Percentiles rank a stretch among this genome's conserved stretches.
Evolutionary conservation across 92 coral and sea anemone genomes (phyloP).

Genomic region (Actinostola sp.): DNA sequence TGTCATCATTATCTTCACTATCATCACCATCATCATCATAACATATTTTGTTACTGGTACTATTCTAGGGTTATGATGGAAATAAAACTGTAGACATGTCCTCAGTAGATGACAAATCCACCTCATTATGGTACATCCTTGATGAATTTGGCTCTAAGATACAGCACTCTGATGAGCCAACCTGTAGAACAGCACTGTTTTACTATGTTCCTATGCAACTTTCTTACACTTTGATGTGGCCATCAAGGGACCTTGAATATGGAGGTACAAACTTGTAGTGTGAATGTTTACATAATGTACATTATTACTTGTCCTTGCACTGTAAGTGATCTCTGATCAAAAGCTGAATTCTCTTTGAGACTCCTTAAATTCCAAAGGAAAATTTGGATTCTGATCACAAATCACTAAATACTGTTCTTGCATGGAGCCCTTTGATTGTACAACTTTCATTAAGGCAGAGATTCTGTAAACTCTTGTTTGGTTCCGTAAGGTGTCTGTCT

Average conservation of each 20-base stretch:
- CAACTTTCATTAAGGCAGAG: too few species aligned
- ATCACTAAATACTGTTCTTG: too few species aligned
- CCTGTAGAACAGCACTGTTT: slow-evolving; percentile 49
- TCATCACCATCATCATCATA: not conserved
- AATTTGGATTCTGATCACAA: too few species aligned
- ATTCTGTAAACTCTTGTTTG: too few species aligned
- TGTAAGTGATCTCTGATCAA: too few species aligned
- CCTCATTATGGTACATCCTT: slow-evolving; percentile 80
- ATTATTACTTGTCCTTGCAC: too few species aligned
- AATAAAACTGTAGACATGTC: not conserved
- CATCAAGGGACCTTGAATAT: slow-evolving; percentile 67
- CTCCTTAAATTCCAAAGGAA: too few species aligned
- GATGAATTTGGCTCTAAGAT: slow-evolving; percentile 97
- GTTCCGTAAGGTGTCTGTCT: too few species aligned
- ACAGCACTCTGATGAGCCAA: slow-evolving; percentile 82
- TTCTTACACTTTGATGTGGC: slow-evolving; percentile 82
- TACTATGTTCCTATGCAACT: slow-evolving; percentile 69
- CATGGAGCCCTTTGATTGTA: too few species aligned
- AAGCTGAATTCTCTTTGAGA: too few species aligned
- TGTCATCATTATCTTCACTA: too few species aligned
- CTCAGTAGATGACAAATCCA: slow-evolving; percentile 48
- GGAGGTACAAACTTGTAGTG: slow-evolving; percentile 79
- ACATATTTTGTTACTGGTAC: not conserved
- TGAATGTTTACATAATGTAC: not conserved
- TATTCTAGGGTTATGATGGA: slow-evolving; percentile 12